These are phyloP conservation scores for Cryptus armator DNA, from an alignment of 2,888 invertebrate species.

Conservation along the genomic window DNA sequence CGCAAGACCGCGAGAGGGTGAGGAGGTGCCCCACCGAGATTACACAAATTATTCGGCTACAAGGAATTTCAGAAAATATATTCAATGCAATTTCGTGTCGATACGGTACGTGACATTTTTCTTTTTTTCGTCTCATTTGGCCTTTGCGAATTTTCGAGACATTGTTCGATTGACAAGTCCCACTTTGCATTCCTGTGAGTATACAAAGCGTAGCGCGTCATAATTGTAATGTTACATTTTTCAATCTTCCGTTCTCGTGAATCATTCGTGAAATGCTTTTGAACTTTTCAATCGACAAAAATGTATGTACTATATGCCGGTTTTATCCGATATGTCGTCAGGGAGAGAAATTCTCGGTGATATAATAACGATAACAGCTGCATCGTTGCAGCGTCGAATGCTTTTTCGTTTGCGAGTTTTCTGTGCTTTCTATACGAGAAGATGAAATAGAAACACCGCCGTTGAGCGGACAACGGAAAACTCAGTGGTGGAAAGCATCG, in stretches of 20 bases:
- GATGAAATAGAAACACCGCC: slow-evolving; percentile 36
- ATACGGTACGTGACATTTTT: neutral
- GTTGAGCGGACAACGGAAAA: slow-evolving; percentile 18
- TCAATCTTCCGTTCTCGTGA: no score
- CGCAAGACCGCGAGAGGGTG: neutral
- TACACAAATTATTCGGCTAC: slow-evolving; percentile 56
- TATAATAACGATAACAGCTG: slow-evolving; percentile 8
- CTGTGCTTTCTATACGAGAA: neutral
- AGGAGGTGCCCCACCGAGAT: slow-evolving; percentile 37
- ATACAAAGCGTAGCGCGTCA: no score
- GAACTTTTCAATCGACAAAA: neutral
- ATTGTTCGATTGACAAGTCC: neutral
- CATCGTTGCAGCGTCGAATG: neutral
- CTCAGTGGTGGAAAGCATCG: slow-evolving; percentile 16
- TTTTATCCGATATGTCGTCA: neutral
- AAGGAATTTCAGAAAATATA: slow-evolving; percentile 51
- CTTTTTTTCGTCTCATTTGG: neutral
- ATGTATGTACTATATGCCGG: neutral
- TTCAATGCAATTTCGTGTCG: slow-evolving; percentile 35
- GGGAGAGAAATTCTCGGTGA: neutral
- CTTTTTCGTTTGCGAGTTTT: neutral
- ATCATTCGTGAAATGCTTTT: no score
- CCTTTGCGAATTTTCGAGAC: no score
- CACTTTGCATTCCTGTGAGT: neutral
- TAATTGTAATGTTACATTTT: no score